These are phyloP conservation scores for Arenaria interpres DNA, from an alignment of 2,113 vertebrate species.

Conservation along the genomic window DNA sequence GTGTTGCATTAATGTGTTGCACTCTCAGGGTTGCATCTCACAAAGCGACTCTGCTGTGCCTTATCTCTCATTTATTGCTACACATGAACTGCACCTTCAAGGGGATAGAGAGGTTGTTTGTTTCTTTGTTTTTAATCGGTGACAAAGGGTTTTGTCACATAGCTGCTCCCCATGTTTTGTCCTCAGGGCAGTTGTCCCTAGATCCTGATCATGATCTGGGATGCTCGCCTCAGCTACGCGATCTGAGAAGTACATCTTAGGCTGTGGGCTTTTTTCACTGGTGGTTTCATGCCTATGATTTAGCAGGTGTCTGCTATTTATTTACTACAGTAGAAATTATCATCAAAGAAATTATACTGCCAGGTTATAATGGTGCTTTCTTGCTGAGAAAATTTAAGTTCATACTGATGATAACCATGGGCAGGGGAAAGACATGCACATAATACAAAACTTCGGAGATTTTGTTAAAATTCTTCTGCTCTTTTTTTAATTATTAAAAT, in stretches of 20 bases:
- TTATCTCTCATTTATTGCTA: neutral
- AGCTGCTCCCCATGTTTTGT: neutral
- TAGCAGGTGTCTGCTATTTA: neutral
- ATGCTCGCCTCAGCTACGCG: fast-evolving
- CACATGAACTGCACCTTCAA: neutral
- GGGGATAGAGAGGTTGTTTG: neutral
- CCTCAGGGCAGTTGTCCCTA: neutral
- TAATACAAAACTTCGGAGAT: neutral
- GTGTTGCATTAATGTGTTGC: no score
- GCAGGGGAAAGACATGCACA: neutral
- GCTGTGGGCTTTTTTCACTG: neutral
- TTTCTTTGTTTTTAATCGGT: neutral
- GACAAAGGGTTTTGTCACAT: neutral
- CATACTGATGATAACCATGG: neutral
- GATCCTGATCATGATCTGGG: neutral
- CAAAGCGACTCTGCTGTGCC: neutral
- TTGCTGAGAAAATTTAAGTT: neutral
- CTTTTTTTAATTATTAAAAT: neutral
- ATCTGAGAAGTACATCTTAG: neutral
- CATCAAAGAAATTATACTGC: neutral
- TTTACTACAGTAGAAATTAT: neutral
- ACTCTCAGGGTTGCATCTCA: neutral
- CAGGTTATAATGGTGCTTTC: neutral
- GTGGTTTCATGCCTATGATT: neutral
- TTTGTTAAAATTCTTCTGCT: neutral